Percentiles rank a stretch among this genome's conserved stretches.
Conservation (phyloP, 2,797 vertebrate species). For the Lithobates pipiens region DNA sequence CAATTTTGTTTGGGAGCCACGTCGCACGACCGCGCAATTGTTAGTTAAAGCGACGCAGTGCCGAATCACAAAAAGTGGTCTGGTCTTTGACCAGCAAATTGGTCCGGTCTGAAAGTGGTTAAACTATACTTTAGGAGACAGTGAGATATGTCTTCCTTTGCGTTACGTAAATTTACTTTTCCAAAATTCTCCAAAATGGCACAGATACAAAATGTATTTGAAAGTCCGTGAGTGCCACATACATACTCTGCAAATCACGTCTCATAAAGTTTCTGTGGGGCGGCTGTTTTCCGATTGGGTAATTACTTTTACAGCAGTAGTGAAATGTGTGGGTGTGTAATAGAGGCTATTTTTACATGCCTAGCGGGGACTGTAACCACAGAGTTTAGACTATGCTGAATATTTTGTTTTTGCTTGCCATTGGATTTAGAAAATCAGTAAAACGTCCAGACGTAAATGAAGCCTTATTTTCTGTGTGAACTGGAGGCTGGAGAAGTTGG, state of each 20-base stretch:
- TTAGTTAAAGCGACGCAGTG: too few species aligned
- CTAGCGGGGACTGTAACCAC: slow-evolving; percentile 9
- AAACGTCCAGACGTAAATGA: not conserved
- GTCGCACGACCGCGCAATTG: too few species aligned
- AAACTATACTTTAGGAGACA: too few species aligned
- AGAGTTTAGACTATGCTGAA: slow-evolving; percentile 7
- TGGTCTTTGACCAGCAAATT: too few species aligned
- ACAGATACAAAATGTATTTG: too few species aligned
- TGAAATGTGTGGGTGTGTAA: not conserved
- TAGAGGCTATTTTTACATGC: slow-evolving; percentile 16
- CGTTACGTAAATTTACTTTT: too few species aligned
- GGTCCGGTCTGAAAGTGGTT: too few species aligned
- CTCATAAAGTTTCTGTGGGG: not conserved
- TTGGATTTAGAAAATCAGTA: slow-evolving; percentile 8
- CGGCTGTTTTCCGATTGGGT: not conserved
- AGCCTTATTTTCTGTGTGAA: not conserved
- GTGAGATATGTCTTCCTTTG: too few species aligned
- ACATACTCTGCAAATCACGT: not conserved
- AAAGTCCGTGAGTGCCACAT: not conserved
- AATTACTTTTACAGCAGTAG: not conserved
- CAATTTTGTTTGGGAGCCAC: too few species aligned
- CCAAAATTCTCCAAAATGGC: too few species aligned
- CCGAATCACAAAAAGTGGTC: too few species aligned
- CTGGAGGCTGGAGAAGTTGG: not conserved
- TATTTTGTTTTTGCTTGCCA: not conserved